A percentile compares a stretch with the other conserved stretches of the same genome.
Evolutionary conservation across 2,888 invertebrate genomes (phyloP).

Genomic region (Rhagonycha lutea): DNA sequence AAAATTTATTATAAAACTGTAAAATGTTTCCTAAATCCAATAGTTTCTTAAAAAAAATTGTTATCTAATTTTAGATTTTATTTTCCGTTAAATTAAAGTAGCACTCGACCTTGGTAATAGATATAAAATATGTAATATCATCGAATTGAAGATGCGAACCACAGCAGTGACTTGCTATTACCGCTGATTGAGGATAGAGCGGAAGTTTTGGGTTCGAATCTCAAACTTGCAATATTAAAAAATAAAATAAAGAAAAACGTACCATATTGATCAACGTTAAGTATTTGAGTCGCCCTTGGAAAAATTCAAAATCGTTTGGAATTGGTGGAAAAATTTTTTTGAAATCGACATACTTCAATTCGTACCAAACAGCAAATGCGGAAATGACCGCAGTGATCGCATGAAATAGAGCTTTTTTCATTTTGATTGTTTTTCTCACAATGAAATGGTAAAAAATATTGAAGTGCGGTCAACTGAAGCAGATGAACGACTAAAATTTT

Average conservation of each 20-base stretch:
- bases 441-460: too few species aligned
- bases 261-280: conserved; percentile 37
- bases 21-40: too few species aligned
- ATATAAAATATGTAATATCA: neutral
- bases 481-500: too few species aligned
- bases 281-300: conserved; percentile 39
- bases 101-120: neutral
- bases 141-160: neutral
- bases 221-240: too few species aligned
- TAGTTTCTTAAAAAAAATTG: too few species aligned
- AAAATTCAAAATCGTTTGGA: conserved; percentile 41
- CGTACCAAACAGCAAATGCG: conserved; percentile 38
- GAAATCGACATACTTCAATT: conserved; percentile 37
- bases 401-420: neutral
- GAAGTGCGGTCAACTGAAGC: too few species aligned
- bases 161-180: neutral
- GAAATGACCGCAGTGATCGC: conserved; percentile 5
- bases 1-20: too few species aligned
- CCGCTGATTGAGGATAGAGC: neutral
- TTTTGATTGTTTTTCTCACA: neutral
- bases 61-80: too few species aligned
- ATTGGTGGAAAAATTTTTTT: conserved; percentile 32
- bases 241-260: conserved; percentile 12
- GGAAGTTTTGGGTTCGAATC: neutral
- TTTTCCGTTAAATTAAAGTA: neutral